phyloP scores from a whole-genome alignment of 23 tunicate genomes.

The Botrylloides violaceus region DNA sequence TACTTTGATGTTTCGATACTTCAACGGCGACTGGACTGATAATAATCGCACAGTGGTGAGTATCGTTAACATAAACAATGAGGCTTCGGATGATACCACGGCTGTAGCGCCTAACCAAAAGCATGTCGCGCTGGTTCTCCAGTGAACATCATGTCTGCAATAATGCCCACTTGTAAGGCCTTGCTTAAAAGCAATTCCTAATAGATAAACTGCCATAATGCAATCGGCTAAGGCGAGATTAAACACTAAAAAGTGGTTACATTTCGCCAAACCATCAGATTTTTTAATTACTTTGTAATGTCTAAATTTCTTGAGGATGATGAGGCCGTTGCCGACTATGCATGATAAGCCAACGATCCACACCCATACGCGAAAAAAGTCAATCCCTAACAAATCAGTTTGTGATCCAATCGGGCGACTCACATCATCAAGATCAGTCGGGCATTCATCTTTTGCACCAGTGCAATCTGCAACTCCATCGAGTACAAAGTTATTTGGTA shows the following conservation, averaged over 20 bases:
- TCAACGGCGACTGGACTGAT: constrained; percentile 28
- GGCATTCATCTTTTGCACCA: constrained; percentile 48
- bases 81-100: constrained; percentile 51
- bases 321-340: constrained; percentile 49
- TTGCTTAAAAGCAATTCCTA: constrained; percentile 30
- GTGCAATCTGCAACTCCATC: constrained; percentile 55
- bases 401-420: constrained; percentile 33
- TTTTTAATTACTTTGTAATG: not conserved
- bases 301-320: constrained; percentile 24
- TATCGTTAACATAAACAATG: constrained; percentile 38
- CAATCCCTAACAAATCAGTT: constrained; percentile 28
- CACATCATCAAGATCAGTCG: constrained; percentile 13
- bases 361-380: constrained; percentile 22
- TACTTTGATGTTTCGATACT: not conserved
- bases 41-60: constrained; percentile 38
- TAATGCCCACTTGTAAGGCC: constrained; percentile 27
- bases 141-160: constrained; percentile 31
- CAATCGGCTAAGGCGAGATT: constrained; percentile 57
- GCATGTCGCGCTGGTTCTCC: constrained; percentile 44
- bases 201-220: constrained; percentile 60
- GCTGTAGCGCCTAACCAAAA: constrained; percentile 29
- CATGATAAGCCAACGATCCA: constrained; percentile 50
- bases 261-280: not conserved
- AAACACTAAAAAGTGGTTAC: constrained; percentile 43
- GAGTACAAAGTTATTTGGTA: constrained; percentile 21